Evolutionary conservation across 2,888 invertebrate species (phyloP), one percentile per base, ranked within the genome.

Genomic region (Polydrusus cervinus): DNA sequence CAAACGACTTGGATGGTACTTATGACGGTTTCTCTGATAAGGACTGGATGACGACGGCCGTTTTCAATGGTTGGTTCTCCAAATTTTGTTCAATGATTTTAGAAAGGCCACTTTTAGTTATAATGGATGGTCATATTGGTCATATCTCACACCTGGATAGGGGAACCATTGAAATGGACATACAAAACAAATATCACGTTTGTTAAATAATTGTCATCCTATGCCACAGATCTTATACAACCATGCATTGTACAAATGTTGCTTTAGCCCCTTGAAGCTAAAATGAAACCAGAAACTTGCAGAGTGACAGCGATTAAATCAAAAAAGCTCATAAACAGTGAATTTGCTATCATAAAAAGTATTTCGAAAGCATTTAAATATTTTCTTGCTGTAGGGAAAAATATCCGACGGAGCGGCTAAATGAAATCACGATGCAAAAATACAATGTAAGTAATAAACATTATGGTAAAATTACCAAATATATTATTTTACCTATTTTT

Each of bases 61-160:
- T 80, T 38, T 80, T 80, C 49, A 70, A 76, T 51, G 47, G 45
- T 20, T 79, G 79, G 76, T 80, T 79, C 61, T 8, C 10, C 11
- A 77, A 74, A 51, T 78, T 79, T 70, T 76, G 77, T 65, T 30
- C 11, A n/a, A 30, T 76, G 57, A 71, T 79, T 20, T 3, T 43
- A 8, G 40, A 79, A 69, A 78, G 78, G 38, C 79, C 79, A 5
- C 77, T 79, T 25, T 47, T 80, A 7, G 51, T 78, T 67, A 72
- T 79, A 14, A 72, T 78, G 72, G 78, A 80, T n/a, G n/a, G n/a
- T n/a, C n/a, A n/a, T n/a, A n/a, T n/a, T 68, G 78, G 77, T 25
- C 79, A 79, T 49, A 68, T 78, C 9, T 57, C 77, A 14, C 78
- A 78, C 61, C 51, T 78, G 34, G 79, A 79, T 71, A 77, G 45